A percentile compares a stretch with the other conserved stretches of the same genome.
These are phyloP conservation scores for Procambarus clarkii DNA, from an alignment of 1,140 invertebrate genomes.

Conservation along the genomic window DNA sequence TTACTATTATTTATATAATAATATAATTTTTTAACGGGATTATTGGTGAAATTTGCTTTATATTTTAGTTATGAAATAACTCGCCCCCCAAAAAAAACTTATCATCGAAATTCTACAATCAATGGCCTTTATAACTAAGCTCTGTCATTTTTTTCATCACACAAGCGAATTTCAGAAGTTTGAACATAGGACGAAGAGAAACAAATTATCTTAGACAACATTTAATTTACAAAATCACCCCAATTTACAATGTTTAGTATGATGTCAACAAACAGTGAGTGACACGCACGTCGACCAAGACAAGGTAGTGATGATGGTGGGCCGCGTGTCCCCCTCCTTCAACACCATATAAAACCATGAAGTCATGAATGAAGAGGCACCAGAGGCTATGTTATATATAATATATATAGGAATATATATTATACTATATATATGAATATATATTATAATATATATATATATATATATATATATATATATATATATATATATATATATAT, in stretches of 20 bases:
- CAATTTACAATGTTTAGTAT: not conserved
- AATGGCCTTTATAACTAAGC: too few species aligned
- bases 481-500: not conserved
- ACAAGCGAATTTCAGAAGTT: not conserved
- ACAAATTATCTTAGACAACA: not conserved
- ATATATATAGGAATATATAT: not conserved
- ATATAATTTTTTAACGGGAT: too few species aligned
- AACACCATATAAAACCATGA: conserved; percentile 3
- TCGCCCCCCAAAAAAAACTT: too few species aligned
- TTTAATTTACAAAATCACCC: conserved; percentile 18
- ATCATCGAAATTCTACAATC: too few species aligned
- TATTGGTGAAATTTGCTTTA: too few species aligned
- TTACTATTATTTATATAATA: too few species aligned
- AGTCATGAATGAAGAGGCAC: not conserved
- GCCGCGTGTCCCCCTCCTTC: not conserved
- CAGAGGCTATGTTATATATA: conserved; percentile 2
- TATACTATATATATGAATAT: too few species aligned
- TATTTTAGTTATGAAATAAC: too few species aligned
- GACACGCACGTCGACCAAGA: not conserved
- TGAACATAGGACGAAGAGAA: not conserved
- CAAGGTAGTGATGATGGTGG: too few species aligned
- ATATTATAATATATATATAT: too few species aligned
- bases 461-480: too few species aligned
- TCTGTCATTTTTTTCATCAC: too few species aligned
- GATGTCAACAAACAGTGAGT: not conserved